phyloP scores from a whole-genome alignment of 2,797 vertebrate genomes.

The Clarias fuscus region DNA sequence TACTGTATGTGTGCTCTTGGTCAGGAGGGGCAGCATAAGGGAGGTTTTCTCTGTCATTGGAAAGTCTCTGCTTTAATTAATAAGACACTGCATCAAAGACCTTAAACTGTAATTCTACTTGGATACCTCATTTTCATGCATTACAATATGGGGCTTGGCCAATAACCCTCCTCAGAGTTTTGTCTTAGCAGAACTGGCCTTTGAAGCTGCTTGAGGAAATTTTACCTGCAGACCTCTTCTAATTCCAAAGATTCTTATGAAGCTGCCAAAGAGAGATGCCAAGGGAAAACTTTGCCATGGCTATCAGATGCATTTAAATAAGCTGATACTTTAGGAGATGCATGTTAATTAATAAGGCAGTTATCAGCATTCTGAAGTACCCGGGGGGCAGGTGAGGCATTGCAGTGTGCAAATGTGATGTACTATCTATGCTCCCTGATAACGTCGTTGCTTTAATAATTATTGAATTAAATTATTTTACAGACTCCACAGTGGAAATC shows the following conservation, averaged over 20 bases:
- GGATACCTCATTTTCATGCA: neutral
- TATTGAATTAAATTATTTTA: neutral
- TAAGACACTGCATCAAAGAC: neutral
- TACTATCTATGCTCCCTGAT: neutral
- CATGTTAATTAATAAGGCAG: neutral
- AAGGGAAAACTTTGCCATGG: neutral
- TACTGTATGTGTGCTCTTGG: neutral
- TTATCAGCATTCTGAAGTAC: neutral
- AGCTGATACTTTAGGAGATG: neutral
- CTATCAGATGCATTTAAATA: neutral
- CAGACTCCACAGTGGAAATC: neutral
- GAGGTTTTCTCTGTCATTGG: neutral
- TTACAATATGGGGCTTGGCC: neutral
- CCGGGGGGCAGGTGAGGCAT: neutral
- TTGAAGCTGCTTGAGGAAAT: neutral
- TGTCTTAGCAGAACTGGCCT: neutral
- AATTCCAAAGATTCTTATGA: neutral
- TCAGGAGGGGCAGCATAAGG: neutral
- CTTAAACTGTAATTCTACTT: neutral
- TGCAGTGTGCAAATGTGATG: neutral
- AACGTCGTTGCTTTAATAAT: neutral
- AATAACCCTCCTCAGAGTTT: neutral
- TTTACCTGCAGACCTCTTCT: neutral
- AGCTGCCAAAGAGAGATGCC: neutral
- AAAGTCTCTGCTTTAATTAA: neutral